These are phyloP conservation scores for Salarias fasciatus DNA, from an alignment of 2,797 vertebrate genomes.

Conservation along the genomic window DNA sequence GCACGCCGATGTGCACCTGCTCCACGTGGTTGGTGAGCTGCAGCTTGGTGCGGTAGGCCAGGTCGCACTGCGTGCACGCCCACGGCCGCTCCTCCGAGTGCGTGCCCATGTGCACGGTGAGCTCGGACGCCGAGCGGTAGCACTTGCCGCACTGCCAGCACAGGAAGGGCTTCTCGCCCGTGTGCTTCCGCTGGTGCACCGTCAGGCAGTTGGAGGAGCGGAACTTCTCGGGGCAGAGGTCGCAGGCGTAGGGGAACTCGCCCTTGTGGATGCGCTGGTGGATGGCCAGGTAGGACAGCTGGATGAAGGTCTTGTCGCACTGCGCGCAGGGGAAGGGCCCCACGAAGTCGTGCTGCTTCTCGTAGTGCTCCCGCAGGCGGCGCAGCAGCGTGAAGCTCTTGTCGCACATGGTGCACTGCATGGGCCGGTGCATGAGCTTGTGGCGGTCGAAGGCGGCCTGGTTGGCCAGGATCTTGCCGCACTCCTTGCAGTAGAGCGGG, in stretches of 20 bases:
- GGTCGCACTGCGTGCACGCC: conserved; percentile 70
- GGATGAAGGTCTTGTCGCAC: conserved; percentile 75
- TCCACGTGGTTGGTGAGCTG: conserved; percentile 78
- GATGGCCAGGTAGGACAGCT: conserved; percentile 79
- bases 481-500: conserved; percentile 80
- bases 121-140: conserved; percentile 79
- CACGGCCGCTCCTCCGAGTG: conserved; percentile 77
- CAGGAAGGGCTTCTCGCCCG: conserved; percentile 79
- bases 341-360: conserved; percentile 76
- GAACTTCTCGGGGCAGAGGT: conserved; percentile 75
- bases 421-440: conserved; percentile 79
- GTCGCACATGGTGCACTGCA: conserved; percentile 78
- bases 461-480: conserved; percentile 75
- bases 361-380: conserved; percentile 77
- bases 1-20: conserved; percentile 76
- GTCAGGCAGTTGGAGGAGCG: conserved; percentile 78
- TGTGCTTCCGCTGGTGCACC: conserved; percentile 79
- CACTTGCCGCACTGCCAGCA: conserved; percentile 82
- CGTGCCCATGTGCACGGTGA: conserved; percentile 80
- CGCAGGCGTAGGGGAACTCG: conserved; percentile 74
- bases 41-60: conserved; percentile 78
- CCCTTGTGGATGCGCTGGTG: conserved; percentile 80
- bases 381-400: conserved; percentile 74
- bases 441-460: conserved; percentile 73
- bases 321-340: conserved; percentile 72